phyloP scores from a whole-genome alignment of 2,888 invertebrate genomes.

The Agelastica alni region DNA sequence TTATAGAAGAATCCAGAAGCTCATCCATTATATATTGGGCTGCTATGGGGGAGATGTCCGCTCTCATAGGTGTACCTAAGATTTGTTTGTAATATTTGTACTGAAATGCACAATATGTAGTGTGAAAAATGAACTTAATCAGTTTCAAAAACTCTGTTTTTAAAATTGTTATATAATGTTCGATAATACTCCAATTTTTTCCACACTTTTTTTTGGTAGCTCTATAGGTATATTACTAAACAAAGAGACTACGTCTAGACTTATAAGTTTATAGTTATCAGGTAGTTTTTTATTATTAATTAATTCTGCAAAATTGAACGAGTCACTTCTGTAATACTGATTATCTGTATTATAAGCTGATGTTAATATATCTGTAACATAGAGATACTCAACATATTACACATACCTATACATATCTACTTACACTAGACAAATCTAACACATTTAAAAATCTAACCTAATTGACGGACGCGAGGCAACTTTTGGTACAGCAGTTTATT shows the following conservation, averaged over 20 bases:
- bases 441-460: too few species aligned
- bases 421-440: too few species aligned
- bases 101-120: neutral
- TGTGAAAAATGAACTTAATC: neutral
- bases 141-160: conserved; percentile 1
- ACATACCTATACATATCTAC: too few species aligned
- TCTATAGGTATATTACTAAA: too few species aligned
- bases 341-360: too few species aligned
- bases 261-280: neutral
- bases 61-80: neutral
- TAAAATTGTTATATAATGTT: neutral
- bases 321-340: neutral
- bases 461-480: too few species aligned
- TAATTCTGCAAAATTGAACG: neutral
- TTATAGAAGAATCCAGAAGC: neutral
- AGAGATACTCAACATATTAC: too few species aligned
- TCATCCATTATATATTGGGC: neutral
- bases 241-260: neutral
- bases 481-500: too few species aligned
- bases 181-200: neutral
- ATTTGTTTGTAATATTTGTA: too few species aligned
- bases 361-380: too few species aligned
- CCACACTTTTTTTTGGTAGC: neutral
- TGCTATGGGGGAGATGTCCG: neutral
- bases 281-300: too few species aligned